Percentiles rank a stretch among this genome's conserved stretches.
Conservation (phyloP, 2,888 invertebrate species). For the Tethea ocularis region DNA sequence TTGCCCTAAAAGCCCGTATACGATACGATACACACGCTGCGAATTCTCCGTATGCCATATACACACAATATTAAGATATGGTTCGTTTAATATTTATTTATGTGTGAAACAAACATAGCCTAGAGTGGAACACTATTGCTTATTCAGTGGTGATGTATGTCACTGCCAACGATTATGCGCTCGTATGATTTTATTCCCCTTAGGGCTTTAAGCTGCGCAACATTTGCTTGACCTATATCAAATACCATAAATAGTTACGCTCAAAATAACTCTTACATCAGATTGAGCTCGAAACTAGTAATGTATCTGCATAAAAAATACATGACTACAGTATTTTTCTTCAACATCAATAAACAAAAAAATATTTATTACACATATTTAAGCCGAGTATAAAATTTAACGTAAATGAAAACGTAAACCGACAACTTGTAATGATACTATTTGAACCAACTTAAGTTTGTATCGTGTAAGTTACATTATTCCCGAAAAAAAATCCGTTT, state of each 20-base stretch:
- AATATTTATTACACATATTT: no score
- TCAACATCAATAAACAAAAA: no score
- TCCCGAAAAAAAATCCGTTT: not conserved
- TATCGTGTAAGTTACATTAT: not conserved
- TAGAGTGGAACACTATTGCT: conserved; percentile 59
- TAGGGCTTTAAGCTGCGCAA: conserved; percentile 49
- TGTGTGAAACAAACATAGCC: conserved; percentile 57
- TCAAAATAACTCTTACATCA: conserved; percentile 12
- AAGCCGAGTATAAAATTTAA: no score
- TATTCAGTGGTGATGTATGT: conserved; percentile 66
- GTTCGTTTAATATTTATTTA: conserved; percentile 59
- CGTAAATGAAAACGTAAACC: not conserved
- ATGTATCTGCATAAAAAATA: not conserved
- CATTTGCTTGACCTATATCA: conserved; percentile 45
- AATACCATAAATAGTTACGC: conserved; percentile 21
- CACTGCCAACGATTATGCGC: conserved; percentile 72
- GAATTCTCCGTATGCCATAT: conserved; percentile 25
- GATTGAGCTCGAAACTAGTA: not conserved
- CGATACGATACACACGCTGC: conserved; percentile 20
- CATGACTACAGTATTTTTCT: no score
- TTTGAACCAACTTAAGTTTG: no score
- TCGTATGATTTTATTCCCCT: conserved; percentile 61
- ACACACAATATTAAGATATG: conserved; percentile 39
- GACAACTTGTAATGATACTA: not conserved
- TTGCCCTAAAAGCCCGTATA: conserved; percentile 35